These are phyloP conservation scores for Protobothrops flavoviridis DNA, from an alignment of 2,113 vertebrate species.

Conservation along the genomic window DNA sequence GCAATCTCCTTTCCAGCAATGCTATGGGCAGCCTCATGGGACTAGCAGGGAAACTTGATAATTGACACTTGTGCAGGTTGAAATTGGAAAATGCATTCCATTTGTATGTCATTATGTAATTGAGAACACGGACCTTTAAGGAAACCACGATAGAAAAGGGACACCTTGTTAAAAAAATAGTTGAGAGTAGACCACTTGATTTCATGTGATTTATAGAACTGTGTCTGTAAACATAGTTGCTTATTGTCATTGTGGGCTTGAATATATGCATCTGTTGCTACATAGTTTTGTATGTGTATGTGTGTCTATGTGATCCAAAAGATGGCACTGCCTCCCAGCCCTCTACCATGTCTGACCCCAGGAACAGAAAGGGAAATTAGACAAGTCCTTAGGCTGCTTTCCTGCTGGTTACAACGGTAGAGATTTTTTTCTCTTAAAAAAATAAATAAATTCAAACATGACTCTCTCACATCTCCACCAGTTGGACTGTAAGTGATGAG, in stretches of 20 bases:
- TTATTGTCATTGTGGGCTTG: conserved; percentile 10
- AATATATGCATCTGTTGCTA: neutral
- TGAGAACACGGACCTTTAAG: conserved; percentile 71
- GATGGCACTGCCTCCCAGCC: neutral
- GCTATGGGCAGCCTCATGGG: conserved; percentile 71
- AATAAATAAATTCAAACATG: neutral
- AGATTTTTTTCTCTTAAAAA: neutral
- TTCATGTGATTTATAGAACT: conserved; percentile 63
- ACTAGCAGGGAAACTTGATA: conserved; percentile 55
- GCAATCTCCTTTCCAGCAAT: conserved; percentile 52
- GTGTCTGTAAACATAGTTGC: conserved; percentile 45
- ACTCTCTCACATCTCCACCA: neutral
- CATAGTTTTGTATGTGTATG: neutral
- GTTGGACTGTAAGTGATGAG: neutral
- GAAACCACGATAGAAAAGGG: conserved; percentile 66
- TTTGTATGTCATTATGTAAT: conserved; percentile 76
- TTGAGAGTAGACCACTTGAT: conserved; percentile 67
- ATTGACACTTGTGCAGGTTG: conserved; percentile 70
- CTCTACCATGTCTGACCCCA: neutral
- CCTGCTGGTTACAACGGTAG: neutral
- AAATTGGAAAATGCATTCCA: conserved; percentile 77
- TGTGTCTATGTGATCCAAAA: neutral
- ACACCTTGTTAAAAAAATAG: conserved; percentile 70
- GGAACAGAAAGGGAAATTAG: neutral
- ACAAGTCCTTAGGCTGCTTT: neutral